Evolutionary conservation across 2,113 vertebrate genomes (phyloP).

Genomic region (Centropus unirufus): DNA sequence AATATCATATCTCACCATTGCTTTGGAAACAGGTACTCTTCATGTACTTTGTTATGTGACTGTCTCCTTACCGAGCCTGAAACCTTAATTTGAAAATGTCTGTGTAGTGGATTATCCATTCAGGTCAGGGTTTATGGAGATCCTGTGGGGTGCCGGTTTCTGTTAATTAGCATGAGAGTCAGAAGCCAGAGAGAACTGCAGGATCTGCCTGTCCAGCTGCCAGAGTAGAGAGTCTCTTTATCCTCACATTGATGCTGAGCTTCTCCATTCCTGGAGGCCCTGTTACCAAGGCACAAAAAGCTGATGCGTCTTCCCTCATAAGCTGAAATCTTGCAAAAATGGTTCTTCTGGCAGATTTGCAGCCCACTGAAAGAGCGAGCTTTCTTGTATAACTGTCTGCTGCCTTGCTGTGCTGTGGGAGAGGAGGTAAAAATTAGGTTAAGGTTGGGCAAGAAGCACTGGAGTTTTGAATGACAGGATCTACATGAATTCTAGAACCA

Average conservation of each 20-base stretch:
- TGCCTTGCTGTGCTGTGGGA: background rate
- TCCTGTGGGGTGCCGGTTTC: background rate
- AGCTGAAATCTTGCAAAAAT: background rate
- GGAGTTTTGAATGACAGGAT: background rate
- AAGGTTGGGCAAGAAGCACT: background rate
- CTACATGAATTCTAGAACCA: background rate
- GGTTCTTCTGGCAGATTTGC: background rate
- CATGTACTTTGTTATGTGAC: background rate
- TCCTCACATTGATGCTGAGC: background rate
- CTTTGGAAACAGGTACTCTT: background rate
- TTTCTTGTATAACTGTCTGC: background rate
- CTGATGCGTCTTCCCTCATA: background rate
- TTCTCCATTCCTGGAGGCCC: background rate
- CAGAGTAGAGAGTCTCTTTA: background rate
- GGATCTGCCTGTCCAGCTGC: conserved; percentile 1
- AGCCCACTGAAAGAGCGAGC: background rate
- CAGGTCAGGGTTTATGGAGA: conserved; percentile 20
- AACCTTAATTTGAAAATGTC: conserved; percentile 1
- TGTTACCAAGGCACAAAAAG: background rate
- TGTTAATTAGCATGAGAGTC: conserved; percentile 1
- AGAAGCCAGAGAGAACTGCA: background rate
- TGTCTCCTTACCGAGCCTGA: background rate
- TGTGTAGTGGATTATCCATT: background rate
- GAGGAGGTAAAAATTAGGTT: background rate
- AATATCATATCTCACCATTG: background rate